Evolutionary conservation across 2,888 invertebrate species (phyloP).

Genomic region (Acrobasis repandana): DNA sequence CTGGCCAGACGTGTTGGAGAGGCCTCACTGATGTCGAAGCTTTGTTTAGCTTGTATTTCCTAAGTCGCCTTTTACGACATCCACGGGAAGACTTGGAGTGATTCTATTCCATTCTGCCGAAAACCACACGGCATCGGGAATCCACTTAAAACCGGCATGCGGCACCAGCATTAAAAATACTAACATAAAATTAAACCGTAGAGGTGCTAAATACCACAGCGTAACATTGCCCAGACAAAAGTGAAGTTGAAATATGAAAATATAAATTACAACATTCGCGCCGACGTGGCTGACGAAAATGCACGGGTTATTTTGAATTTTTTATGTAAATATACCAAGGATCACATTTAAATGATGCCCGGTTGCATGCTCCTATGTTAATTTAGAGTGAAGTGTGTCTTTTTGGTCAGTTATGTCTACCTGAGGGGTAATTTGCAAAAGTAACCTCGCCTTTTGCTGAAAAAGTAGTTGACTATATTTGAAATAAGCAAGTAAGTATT

Average conservation of each 20-base stretch:
- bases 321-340: slow-evolving; percentile 4
- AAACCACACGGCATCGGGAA: no score
- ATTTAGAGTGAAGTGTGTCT: slow-evolving; percentile 10
- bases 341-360: slow-evolving; percentile 14
- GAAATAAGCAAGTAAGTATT: no score
- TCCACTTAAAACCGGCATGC: no score
- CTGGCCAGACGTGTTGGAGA: no score
- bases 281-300: slow-evolving; percentile 5
- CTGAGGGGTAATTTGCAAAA: neutral
- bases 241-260: slow-evolving; percentile 1
- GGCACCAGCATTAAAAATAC: no score
- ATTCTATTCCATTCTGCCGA: no score
- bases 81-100: no score
- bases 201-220: slow-evolving; percentile 3
- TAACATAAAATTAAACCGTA: neutral
- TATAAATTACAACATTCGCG: neutral
- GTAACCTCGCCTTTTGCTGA: neutral
- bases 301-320: slow-evolving; percentile 3
- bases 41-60: no score
- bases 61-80: no score
- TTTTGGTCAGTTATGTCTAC: slow-evolving; percentile 2
- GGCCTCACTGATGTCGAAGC: no score
- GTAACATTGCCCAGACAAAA: neutral
- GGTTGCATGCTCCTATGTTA: slow-evolving; percentile 12
- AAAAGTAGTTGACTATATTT: no score